Percentiles rank a stretch among this genome's conserved stretches.
These are phyloP conservation scores for Recurvirostra avosetta DNA, from an alignment of 2,113 vertebrate species.

Conservation along the genomic window DNA sequence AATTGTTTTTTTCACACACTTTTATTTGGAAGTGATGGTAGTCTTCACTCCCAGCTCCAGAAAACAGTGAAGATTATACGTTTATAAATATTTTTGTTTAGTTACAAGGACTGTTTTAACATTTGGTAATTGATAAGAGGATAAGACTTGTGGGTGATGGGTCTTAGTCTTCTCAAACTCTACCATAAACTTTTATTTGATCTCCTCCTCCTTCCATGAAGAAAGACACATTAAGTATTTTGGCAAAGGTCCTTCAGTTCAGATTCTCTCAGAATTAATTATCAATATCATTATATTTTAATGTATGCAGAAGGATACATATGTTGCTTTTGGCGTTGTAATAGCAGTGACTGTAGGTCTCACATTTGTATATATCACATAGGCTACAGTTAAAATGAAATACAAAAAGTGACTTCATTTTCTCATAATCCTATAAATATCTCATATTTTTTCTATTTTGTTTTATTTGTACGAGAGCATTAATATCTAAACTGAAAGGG, in stretches of 20 bases:
- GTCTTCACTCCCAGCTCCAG: neutral
- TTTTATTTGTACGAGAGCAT: neutral
- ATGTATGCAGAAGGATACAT: neutral
- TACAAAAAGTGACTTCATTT: neutral
- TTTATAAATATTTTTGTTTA: neutral
- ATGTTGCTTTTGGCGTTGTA: neutral
- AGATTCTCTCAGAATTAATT: neutral
- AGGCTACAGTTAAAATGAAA: neutral
- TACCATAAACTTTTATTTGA: neutral
- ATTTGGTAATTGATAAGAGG: neutral
- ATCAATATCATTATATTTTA: neutral
- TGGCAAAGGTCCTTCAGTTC: neutral
- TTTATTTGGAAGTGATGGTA: neutral
- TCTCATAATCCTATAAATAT: neutral
- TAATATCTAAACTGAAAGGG: neutral
- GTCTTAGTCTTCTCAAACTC: neutral
- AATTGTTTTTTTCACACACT: neutral
- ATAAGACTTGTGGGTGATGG: neutral
- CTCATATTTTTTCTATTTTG: neutral
- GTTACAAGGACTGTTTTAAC: neutral
- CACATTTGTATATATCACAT: neutral
- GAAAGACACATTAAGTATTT: neutral
- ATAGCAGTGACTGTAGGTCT: neutral
- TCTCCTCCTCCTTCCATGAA: neutral
- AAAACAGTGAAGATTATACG: neutral